Base-by-base conservation (phyloP, 92 coral and sea anemone species). In the Parazoanthus darwini region DNA sequence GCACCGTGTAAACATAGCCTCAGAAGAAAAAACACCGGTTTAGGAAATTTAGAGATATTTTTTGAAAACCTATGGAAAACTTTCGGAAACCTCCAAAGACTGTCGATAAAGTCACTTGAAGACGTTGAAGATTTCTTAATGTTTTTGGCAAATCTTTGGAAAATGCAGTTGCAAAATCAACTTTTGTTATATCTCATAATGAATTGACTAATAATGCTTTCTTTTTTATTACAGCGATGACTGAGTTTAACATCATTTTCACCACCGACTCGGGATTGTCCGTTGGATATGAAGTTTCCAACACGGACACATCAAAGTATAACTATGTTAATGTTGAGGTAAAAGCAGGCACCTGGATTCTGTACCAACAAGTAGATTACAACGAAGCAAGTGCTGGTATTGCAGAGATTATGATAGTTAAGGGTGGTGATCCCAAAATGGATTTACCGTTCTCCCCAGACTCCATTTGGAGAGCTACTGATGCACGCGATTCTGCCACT, bases 281-380 rank as follows among this genome's bases (percentile, higher is more conserved):
- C 6, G 14, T 44, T 44, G 59, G 59, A 20, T 78, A 78, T 18
- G 65, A 78, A 44, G 18, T 3, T 18, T 46, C 82, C 16, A n/a
- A 78, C 25, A 23, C 36, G 25, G 66, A 78, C 82, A 78, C 63
- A 11, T 26, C 51, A 10, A 42, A 39, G 29, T 29, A 26, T 38
- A 76, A 4, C 18, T 86, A 25, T 36, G 51, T 56, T 13, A 46
- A 42, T 4, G 83, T 72, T 14, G 43, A 79, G 18, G 89, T 86
- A 10, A 75, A 74, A n/a, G 89, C 83, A 15, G 89, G 89, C 7
- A 46, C 82, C 25, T 86, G 89, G 89, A 74, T 86, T 56, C 37
- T 76, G 68, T 86, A 86, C 83, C 20, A 26, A 37, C 8, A 74
- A 33, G 15, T 16, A 74, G 82, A 86, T 5, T 86, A 86, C 89